Conservation (phyloP, 2,113 vertebrate species). For the Copsychus sechellarum region DNA sequence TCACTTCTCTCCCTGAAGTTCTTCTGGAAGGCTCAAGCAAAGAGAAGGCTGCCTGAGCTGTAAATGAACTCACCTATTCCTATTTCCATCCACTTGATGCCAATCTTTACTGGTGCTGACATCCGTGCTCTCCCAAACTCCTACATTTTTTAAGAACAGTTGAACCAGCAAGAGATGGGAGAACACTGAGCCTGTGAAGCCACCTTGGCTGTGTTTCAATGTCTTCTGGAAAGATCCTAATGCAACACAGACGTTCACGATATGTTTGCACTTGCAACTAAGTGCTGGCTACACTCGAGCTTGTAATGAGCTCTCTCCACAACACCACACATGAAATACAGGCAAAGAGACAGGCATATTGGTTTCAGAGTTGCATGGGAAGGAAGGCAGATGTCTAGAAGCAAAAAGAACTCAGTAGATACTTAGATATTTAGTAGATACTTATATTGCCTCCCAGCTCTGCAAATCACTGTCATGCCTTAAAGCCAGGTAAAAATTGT, state of each 20-base stretch:
- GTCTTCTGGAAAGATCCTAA: constrained; percentile 46
- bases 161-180: constrained; percentile 16
- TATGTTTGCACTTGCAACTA: constrained; percentile 25
- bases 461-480: background rate
- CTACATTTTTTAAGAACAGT: background rate
- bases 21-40: background rate
- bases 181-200: background rate
- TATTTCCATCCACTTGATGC: background rate
- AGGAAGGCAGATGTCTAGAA: background rate
- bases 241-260: background rate
- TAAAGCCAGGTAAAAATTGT: background rate
- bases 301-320: constrained; percentile 2
- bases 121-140: background rate
- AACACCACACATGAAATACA: constrained; percentile 16
- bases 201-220: background rate
- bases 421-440: too few species aligned
- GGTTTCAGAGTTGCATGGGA: background rate
- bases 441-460: background rate
- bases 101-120: constrained; percentile 34
- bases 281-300: background rate
- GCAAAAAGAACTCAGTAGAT: background rate
- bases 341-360: background rate
- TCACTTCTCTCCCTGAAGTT: background rate
- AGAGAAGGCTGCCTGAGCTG: background rate
- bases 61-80: background rate